phyloP scores from a whole-genome alignment of 2,797 vertebrate genomes.

The Sebastes taczanowskii region DNA sequence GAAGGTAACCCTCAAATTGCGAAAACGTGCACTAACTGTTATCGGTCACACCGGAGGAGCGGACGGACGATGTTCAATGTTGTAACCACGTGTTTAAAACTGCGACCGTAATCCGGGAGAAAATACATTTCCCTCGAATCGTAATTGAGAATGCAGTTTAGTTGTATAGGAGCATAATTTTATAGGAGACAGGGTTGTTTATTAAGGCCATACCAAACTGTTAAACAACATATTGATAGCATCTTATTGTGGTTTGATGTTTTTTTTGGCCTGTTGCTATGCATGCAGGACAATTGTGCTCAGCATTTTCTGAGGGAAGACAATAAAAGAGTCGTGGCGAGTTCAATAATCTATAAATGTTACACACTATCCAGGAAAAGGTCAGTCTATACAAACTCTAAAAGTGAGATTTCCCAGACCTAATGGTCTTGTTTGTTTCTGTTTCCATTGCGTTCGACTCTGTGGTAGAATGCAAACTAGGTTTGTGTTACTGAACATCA shows the following conservation, averaged over 20 bases:
- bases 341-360: slow-evolving; percentile 22
- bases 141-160: background rate
- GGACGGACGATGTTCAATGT: background rate
- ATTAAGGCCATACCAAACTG: slow-evolving; percentile 21
- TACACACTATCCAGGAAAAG: slow-evolving; percentile 25
- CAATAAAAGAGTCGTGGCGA: slow-evolving; percentile 1
- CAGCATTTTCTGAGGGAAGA: slow-evolving; percentile 6
- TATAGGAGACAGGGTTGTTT: background rate
- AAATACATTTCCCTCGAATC: background rate
- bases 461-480: slow-evolving; percentile 23
- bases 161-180: background rate
- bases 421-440: slow-evolving; percentile 45
- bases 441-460: slow-evolving; percentile 34
- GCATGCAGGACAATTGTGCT: background rate
- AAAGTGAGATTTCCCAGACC: slow-evolving; percentile 17
- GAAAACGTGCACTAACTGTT: too few relatives aligned
- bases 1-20: too few relatives aligned
- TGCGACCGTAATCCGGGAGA: background rate
- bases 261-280: slow-evolving; percentile 3
- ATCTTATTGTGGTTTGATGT: slow-evolving; percentile 19
- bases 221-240: slow-evolving; percentile 27
- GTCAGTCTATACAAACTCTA: slow-evolving; percentile 23
- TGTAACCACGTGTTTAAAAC: background rate
- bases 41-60: too few relatives aligned
- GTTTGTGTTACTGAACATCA: slow-evolving; percentile 29